These are phyloP conservation scores for Chascanopsetta lugubris DNA, from an alignment of 2,113 vertebrate genomes.

Conservation along the genomic window DNA sequence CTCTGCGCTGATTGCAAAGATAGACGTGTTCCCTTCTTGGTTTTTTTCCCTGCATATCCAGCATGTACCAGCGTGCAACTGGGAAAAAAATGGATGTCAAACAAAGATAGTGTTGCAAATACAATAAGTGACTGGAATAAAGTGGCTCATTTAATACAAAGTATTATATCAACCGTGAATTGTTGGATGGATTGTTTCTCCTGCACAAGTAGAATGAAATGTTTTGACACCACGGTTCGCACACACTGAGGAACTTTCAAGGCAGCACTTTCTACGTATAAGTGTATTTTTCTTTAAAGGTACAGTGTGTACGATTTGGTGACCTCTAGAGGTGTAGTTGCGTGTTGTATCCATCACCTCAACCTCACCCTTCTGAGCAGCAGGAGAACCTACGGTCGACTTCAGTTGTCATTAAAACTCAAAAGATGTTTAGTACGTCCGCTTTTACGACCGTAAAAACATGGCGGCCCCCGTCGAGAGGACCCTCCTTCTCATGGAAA, in stretches of 20 bases:
- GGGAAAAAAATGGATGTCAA: neutral
- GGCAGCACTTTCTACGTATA: no score
- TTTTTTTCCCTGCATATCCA: neutral
- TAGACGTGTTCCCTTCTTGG: neutral
- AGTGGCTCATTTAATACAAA: neutral
- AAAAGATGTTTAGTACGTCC: no score
- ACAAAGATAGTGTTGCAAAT: neutral
- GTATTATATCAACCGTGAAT: neutral
- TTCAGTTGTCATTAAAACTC: no score
- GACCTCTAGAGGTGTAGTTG: no score
- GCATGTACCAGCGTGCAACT: neutral
- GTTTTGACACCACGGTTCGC: neutral
- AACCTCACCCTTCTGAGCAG: no score
- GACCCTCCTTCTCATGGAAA: no score
- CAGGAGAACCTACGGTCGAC: no score
- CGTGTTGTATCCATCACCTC: no score
- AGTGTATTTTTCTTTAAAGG: no score
- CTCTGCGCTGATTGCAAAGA: conserved; percentile 12
- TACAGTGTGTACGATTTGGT: no score
- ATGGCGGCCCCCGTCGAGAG: no score
- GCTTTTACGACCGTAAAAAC: no score
- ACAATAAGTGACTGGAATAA: neutral
- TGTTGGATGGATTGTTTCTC: neutral
- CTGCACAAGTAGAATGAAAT: neutral
- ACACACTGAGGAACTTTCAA: neutral